phyloP scores from a whole-genome alignment of 2,888 invertebrate species.

The Leptinotarsa tumamoca region DNA sequence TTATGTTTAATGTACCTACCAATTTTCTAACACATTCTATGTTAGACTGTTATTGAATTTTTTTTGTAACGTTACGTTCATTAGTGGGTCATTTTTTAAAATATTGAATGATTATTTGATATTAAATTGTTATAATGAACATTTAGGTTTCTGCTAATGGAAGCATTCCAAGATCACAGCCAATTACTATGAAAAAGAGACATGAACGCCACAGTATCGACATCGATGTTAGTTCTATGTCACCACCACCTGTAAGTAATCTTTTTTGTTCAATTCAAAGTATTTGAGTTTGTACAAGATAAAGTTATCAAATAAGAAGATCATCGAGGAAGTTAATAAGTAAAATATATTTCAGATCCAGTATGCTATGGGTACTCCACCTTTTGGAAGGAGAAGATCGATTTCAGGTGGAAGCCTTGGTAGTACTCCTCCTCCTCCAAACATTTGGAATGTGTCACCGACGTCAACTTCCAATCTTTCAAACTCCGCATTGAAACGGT shows the following conservation, averaged over 20 bases:
- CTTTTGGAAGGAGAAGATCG: slow-evolving; percentile 74
- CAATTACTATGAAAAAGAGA: slow-evolving; percentile 84
- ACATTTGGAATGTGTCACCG: slow-evolving; percentile 87
- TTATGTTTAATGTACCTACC: too few relatives aligned
- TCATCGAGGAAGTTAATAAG: not conserved
- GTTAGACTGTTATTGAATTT: too few relatives aligned
- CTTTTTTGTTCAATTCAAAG: not conserved
- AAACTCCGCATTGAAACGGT: slow-evolving; percentile 78
- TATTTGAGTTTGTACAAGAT: not conserved
- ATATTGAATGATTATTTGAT: too few relatives aligned
- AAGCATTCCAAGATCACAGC: slow-evolving; percentile 83
- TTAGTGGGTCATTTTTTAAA: too few relatives aligned
- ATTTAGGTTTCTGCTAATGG: slow-evolving; percentile 42
- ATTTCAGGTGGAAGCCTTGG: slow-evolving; percentile 75
- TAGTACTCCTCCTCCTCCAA: slow-evolving; percentile 82
- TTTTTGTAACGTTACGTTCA: too few relatives aligned
- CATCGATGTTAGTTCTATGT: slow-evolving; percentile 91
- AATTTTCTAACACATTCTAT: too few relatives aligned
- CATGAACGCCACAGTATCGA: slow-evolving; percentile 81
- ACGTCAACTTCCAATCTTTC: slow-evolving; percentile 69
- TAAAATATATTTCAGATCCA: slow-evolving; percentile 71
- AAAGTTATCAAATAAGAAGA: not conserved
- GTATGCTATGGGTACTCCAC: slow-evolving; percentile 89
- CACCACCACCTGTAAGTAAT: slow-evolving; percentile 85
- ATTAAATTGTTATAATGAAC: not conserved